Conservation (phyloP, 2,113 vertebrate species). For the Periophthalmus modestus region DNA sequence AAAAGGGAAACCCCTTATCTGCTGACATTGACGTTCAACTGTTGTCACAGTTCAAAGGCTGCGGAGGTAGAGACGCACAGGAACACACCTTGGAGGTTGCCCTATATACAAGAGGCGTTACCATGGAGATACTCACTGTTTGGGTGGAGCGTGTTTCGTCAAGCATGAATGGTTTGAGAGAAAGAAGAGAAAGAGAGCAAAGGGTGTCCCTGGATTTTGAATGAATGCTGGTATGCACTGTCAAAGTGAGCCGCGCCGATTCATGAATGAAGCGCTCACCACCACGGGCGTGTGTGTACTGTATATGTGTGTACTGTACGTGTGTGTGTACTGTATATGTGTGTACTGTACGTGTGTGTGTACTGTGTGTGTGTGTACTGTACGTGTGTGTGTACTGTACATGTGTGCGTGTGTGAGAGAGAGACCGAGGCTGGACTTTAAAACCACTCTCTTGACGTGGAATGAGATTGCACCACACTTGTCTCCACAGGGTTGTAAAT, state of each 20-base stretch:
- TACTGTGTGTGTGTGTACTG: conserved; percentile 45
- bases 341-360: background rate
- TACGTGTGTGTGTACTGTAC: background rate
- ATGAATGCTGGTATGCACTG: conserved; percentile 60
- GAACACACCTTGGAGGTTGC: conserved; percentile 54
- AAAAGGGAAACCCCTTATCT: conserved; percentile 76
- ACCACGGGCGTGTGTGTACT: background rate
- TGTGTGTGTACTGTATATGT: background rate
- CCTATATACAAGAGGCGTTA: conserved; percentile 52
- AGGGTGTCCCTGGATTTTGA: conserved; percentile 58
- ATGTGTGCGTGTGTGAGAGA: conserved; percentile 47
- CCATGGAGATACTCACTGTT: conserved; percentile 68
- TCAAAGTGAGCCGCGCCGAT: conserved; percentile 46
- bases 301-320: too few species aligned
- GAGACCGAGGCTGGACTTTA: conserved; percentile 26
- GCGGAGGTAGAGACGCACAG: conserved; percentile 31
- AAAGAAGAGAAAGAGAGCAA: conserved; percentile 37
- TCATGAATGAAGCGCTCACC: conserved; percentile 64
- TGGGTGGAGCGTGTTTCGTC: conserved; percentile 63
- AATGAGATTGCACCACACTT: conserved; percentile 50
- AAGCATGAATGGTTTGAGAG: conserved; percentile 57
- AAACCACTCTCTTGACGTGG: conserved; percentile 26
- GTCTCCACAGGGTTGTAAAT: conserved; percentile 19
- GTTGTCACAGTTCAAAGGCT: conserved; percentile 66
- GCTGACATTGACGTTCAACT: conserved; percentile 63